A percentile compares a stretch with the other conserved stretches of the same genome.
phyloP scores from a whole-genome alignment of 2,888 invertebrate species.

The Melanargia galathea region DNA sequence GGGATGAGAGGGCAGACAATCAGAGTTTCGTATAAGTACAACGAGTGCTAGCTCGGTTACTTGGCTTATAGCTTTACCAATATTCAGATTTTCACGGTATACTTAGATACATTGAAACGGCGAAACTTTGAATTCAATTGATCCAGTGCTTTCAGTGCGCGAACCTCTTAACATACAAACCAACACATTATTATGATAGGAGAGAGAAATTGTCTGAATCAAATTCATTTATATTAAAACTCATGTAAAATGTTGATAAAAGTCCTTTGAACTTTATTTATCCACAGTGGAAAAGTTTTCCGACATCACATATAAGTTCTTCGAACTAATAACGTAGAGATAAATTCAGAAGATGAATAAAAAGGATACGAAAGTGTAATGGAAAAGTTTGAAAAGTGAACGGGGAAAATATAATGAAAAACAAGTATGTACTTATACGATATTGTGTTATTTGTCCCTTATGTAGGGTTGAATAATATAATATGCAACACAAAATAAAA shows the following conservation, averaged over 20 bases:
- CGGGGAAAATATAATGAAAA: background rate
- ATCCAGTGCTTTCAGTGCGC: too few species aligned
- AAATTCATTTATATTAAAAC: background rate
- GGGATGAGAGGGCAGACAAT: background rate
- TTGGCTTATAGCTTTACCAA: too few species aligned
- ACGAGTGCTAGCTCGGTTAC: too few species aligned
- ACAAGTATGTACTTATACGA: background rate
- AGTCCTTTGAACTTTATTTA: background rate
- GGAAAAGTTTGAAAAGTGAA: constrained; percentile 2
- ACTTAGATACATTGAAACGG: too few species aligned
- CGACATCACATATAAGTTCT: constrained; percentile 8
- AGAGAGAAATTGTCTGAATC: too few species aligned
- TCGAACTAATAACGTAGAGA: constrained; percentile 1
- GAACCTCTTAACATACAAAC: too few species aligned
- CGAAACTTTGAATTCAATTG: too few species aligned
- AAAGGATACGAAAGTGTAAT: constrained; percentile 4
- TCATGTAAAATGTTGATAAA: too few species aligned
- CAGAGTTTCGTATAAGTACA: too few species aligned
- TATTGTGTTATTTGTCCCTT: background rate
- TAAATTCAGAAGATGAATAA: constrained; percentile 12
- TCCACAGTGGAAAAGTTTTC: constrained; percentile 7
- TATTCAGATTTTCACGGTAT: too few species aligned
- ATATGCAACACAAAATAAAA: too few species aligned
- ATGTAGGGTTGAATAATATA: background rate
- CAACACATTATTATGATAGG: too few species aligned